phyloP scores from a whole-genome alignment of 2,797 vertebrate genomes.

The Phylloscopus collybita region DNA sequence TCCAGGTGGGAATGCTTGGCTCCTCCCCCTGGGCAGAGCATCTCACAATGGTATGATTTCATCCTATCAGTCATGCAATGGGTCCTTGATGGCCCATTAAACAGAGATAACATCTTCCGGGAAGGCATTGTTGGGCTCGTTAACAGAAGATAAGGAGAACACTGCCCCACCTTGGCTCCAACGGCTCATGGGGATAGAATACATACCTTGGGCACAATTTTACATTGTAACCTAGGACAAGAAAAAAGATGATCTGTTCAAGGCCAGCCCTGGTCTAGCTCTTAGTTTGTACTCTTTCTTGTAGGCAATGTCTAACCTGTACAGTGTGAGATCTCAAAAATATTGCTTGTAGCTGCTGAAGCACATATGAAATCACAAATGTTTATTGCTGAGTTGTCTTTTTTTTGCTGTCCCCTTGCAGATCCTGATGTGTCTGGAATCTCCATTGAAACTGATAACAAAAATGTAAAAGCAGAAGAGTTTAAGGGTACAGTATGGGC shows the following conservation, averaged over 20 bases:
- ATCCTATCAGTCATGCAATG: too few relatives aligned
- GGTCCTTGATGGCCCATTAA: too few relatives aligned
- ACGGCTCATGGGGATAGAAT: too few relatives aligned
- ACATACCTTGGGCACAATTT: too few relatives aligned
- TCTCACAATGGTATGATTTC: too few relatives aligned
- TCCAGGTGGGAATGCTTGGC: too few relatives aligned
- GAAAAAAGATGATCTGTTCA: background rate
- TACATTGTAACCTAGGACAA: too few relatives aligned
- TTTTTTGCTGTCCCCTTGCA: conserved; percentile 63
- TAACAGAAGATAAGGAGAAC: too few relatives aligned
- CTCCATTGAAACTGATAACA: conserved; percentile 68
- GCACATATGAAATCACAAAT: background rate
- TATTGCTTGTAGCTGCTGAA: background rate
- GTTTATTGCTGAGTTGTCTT: conserved; percentile 4
- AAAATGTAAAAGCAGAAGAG: conserved; percentile 75
- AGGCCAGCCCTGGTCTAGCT: background rate
- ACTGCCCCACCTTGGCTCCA: too few relatives aligned
- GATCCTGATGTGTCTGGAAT: conserved; percentile 73
- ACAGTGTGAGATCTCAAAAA: background rate
- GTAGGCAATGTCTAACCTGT: background rate
- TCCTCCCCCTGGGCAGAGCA: too few relatives aligned
- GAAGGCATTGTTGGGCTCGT: too few relatives aligned
- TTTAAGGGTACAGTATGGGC: conserved; percentile 76
- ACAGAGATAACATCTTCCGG: too few relatives aligned
- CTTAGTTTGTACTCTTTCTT: background rate